These are phyloP conservation scores for Coturnix japonica DNA, from an alignment of 2,113 vertebrate species.

Conservation along the genomic window DNA sequence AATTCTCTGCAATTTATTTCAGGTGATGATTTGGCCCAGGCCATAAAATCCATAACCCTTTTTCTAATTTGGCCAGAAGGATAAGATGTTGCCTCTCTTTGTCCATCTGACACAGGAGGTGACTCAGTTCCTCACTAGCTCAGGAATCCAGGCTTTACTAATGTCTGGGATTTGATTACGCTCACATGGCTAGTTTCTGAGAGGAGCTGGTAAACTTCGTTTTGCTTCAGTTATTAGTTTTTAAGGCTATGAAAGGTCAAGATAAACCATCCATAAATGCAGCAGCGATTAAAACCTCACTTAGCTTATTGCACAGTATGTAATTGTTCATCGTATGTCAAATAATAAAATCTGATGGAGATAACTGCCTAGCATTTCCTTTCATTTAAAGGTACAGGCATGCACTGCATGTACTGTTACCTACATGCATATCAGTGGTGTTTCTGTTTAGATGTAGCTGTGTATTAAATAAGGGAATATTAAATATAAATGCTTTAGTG, in stretches of 20 bases:
- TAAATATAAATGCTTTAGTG: not conserved
- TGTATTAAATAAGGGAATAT: not conserved
- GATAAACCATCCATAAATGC: slow-evolving; percentile 68
- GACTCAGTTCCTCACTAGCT: slow-evolving; percentile 16
- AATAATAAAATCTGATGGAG: slow-evolving; percentile 44
- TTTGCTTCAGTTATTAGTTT: slow-evolving; percentile 73
- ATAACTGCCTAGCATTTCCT: not conserved
- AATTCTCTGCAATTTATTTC: rapidly evolving
- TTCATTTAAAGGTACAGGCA: slow-evolving; percentile 54
- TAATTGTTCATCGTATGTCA: slow-evolving; percentile 63
- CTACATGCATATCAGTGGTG: not conserved
- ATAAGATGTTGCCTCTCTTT: not conserved
- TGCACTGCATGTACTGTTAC: not conserved
- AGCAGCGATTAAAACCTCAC: slow-evolving; percentile 61
- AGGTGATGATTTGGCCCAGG: not conserved
- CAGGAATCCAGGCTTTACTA: slow-evolving; percentile 53
- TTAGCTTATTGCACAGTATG: slow-evolving; percentile 63
- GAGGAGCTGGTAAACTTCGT: slow-evolving; percentile 52
- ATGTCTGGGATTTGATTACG: slow-evolving; percentile 61
- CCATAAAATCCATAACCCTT: not conserved
- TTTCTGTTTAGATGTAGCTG: not conserved
- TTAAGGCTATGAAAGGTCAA: slow-evolving; percentile 69
- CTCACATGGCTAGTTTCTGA: slow-evolving; percentile 44
- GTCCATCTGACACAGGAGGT: not conserved
- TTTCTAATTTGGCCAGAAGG: not conserved